phyloP scores from a whole-genome alignment of 2,113 vertebrate genomes.

The Todiramphus saurophagus region DNA sequence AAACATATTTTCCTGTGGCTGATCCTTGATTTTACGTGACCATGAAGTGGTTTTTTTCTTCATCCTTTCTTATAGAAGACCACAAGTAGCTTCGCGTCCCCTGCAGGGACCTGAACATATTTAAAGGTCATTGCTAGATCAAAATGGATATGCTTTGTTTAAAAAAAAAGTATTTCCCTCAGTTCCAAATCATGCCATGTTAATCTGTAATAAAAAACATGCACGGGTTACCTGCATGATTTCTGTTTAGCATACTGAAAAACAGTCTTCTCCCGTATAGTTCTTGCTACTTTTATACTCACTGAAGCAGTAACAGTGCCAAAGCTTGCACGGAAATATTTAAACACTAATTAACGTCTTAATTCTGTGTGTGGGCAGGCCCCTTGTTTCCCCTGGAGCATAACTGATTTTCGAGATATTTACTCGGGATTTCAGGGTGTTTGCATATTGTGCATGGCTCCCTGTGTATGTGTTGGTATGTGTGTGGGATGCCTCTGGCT shows the following conservation, averaged over 20 bases:
- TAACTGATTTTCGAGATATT: slow-evolving; percentile 15
- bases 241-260: neutral
- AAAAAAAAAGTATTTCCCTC: neutral
- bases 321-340: slow-evolving; percentile 23
- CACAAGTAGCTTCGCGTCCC: neutral
- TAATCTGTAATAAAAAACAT: neutral
- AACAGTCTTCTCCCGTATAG: neutral
- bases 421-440: slow-evolving; percentile 42
- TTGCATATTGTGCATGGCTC: slow-evolving; percentile 25
- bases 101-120: neutral
- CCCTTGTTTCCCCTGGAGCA: slow-evolving; percentile 7
- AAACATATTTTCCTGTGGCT: neutral
- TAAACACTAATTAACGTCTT: slow-evolving; percentile 52
- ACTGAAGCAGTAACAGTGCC: neutral
- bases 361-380: slow-evolving; percentile 40
- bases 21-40: neutral
- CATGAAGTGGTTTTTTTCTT: neutral
- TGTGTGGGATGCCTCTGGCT: slow-evolving; percentile 55
- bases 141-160: neutral
- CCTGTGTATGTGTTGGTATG: slow-evolving; percentile 6
- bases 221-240: neutral
- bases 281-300: neutral
- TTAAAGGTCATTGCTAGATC: slow-evolving; percentile 15
- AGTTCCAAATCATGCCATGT: neutral
- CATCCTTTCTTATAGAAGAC: neutral